Conservation (phyloP, 2,797 vertebrate species). For the Clarias pachynema region DNA sequence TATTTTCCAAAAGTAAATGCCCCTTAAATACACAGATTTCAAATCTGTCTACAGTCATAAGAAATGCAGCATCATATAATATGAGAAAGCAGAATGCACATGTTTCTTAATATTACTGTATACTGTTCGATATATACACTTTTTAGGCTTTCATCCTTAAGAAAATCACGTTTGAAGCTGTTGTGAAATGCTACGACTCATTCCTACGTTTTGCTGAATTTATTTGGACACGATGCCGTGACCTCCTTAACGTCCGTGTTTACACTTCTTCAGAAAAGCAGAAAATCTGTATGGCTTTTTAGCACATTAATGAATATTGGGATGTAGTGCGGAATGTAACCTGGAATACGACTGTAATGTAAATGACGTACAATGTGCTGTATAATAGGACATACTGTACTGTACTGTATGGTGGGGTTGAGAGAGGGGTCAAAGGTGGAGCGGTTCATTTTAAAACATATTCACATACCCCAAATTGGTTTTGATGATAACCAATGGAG, state of each 20-base stretch:
- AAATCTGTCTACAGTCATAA: neutral
- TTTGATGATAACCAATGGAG: neutral
- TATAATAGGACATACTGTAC: neutral
- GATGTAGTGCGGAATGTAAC: neutral
- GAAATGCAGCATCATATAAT: neutral
- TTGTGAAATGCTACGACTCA: too few relatives aligned
- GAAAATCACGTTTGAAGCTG: too few relatives aligned
- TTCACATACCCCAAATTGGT: neutral
- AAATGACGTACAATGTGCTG: neutral
- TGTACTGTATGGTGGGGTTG: neutral
- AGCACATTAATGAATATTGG: neutral
- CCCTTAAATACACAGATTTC: neutral
- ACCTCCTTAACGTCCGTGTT: too few relatives aligned
- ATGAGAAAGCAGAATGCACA: neutral
- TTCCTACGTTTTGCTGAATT: too few relatives aligned
- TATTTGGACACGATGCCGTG: too few relatives aligned
- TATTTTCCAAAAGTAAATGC: neutral
- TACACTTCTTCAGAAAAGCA: neutral
- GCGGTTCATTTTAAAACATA: neutral
- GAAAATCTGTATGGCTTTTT: neutral
- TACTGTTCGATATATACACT: too few relatives aligned
- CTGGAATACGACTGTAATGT: neutral
- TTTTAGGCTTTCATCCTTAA: too few relatives aligned
- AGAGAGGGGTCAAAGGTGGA: neutral
- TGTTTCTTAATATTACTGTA: neutral